These are phyloP conservation scores for Lanistes nyassanus DNA, from an alignment of 1,140 invertebrate genomes.

Conservation along the genomic window DNA sequence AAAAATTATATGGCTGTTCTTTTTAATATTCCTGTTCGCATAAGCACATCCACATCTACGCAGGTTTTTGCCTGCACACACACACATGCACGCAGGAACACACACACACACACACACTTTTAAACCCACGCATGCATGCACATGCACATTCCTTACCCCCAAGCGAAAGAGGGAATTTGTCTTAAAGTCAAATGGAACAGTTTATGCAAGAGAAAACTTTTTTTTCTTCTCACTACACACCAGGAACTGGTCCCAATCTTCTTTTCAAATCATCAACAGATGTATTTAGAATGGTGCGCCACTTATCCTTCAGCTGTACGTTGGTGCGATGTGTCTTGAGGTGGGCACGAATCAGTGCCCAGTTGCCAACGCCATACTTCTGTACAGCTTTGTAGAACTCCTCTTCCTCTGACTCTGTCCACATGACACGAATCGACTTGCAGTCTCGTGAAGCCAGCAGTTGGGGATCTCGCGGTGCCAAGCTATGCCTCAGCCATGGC, in stretches of 20 bases:
- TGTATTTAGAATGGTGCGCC: slow-evolving; percentile 28
- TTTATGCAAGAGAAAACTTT: no score
- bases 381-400: slow-evolving; percentile 39
- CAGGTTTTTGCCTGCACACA: background rate
- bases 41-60: background rate
- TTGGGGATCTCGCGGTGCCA: background rate
- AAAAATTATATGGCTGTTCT: no score
- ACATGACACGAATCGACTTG: background rate
- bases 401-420: slow-evolving; percentile 30
- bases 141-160: background rate
- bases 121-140: background rate
- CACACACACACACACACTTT: slow-evolving; percentile 8
- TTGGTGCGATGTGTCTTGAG: slow-evolving; percentile 30
- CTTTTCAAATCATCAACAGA: background rate
- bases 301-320: slow-evolving; percentile 42
- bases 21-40: background rate
- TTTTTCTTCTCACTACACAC: no score
- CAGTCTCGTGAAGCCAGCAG: background rate
- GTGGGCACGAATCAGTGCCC: slow-evolving; percentile 23
- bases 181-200: no score
- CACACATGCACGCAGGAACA: background rate
- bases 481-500: slow-evolving; percentile 1
- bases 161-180: no score
- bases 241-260: slow-evolving; percentile 6
- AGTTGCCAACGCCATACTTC: slow-evolving; percentile 37